These are phyloP conservation scores for Prorops nasuta DNA, from an alignment of 1,140 invertebrate species.

Conservation along the genomic window DNA sequence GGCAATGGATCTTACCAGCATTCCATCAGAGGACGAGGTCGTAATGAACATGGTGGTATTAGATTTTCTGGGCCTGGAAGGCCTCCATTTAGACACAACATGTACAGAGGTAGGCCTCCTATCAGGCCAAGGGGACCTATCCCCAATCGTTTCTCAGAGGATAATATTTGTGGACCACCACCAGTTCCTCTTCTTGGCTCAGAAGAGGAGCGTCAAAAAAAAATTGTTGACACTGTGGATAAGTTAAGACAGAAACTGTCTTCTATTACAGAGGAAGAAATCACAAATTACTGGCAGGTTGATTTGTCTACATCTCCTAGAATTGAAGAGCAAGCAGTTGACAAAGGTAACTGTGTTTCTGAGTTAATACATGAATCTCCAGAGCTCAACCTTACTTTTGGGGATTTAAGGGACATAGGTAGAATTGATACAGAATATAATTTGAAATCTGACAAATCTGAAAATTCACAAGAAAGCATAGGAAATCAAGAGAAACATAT, in stretches of 20 bases:
- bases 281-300: conserved; percentile 36
- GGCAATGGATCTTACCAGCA: conserved; percentile 8
- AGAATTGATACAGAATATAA: conserved; percentile 36
- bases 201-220: conserved; percentile 47
- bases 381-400: conserved; percentile 35
- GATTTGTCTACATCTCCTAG: conserved; percentile 20
- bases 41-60: neutral
- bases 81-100: too few relatives aligned
- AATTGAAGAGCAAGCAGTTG: neutral
- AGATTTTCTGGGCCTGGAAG: conserved; percentile 13
- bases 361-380: conserved; percentile 35
- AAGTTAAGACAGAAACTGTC: conserved; percentile 45
- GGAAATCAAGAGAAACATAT: too few relatives aligned
- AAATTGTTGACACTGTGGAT: conserved; percentile 46
- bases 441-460: conserved; percentile 3
- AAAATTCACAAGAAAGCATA: too few relatives aligned
- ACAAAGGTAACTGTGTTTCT: conserved; percentile 25
- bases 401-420: conserved; percentile 43
- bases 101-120: too few relatives aligned
- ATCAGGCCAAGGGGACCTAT: too few relatives aligned
- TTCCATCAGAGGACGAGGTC: conserved; percentile 1
- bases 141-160: too few relatives aligned
- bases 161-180: too few relatives aligned
- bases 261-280: conserved; percentile 31
- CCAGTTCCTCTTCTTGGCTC: conserved; percentile 40